Conservation (phyloP, 2,888 invertebrate genomes). For the Mythimna impura region DNA sequence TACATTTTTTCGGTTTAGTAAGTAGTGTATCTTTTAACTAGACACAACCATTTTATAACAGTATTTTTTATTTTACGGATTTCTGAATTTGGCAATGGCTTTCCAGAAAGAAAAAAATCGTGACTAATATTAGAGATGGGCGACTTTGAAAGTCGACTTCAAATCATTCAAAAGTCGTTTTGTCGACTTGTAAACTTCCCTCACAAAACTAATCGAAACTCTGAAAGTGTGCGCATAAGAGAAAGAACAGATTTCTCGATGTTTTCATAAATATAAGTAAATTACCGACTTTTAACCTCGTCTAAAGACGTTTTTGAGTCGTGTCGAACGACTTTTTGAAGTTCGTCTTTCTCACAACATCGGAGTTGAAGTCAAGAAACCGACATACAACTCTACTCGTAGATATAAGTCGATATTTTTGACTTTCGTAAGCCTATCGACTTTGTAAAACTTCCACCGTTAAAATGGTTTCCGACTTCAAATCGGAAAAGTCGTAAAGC, state of each 20-base stretch:
- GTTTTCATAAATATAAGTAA: constrained; percentile 58
- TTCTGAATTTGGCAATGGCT: constrained; percentile 86
- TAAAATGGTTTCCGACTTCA: constrained; percentile 59
- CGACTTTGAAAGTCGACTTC: constrained; percentile 70
- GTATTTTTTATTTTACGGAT: constrained; percentile 79
- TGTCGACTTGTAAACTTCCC: constrained; percentile 59
- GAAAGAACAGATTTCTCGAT: constrained; percentile 64
- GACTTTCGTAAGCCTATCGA: constrained; percentile 43
- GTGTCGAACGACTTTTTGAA: constrained; percentile 48
- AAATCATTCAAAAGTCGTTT: constrained; percentile 51
- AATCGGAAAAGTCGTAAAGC: constrained; percentile 61
- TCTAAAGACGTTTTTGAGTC: constrained; percentile 66
- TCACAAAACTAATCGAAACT: constrained; percentile 57
- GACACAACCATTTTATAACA: constrained; percentile 89
- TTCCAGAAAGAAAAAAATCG: constrained; percentile 72
- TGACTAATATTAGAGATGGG: constrained; percentile 70
- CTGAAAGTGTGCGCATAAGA: constrained; percentile 65
- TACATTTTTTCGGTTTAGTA: constrained; percentile 80
- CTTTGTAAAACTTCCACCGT: constrained; percentile 42
- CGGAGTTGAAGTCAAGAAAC: constrained; percentile 44
- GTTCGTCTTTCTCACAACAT: constrained; percentile 48
- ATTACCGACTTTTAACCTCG: constrained; percentile 58
- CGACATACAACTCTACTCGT: constrained; percentile 46
- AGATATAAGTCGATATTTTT: constrained; percentile 47
- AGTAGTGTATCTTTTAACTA: constrained; percentile 84